A percentile compares a stretch with the other conserved stretches of the same genome.
These are phyloP conservation scores for Enteromius viviparus DNA, from an alignment of 2,797 vertebrate species.

Conservation along the genomic window DNA sequence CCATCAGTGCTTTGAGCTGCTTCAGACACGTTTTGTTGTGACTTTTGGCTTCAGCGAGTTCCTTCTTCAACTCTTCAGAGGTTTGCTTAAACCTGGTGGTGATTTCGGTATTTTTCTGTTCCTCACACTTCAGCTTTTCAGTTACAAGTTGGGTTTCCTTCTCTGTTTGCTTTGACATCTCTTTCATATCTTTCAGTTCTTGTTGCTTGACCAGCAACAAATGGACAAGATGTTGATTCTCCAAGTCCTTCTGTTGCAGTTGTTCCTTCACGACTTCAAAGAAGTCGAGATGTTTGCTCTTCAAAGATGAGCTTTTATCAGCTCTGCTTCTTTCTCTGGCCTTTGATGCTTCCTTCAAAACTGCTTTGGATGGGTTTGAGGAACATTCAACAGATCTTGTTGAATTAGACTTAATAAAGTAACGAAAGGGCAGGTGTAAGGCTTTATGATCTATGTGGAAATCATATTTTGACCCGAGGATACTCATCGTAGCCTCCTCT, in stretches of 20 bases:
- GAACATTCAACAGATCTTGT: slow-evolving; percentile 20
- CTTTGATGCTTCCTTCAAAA: slow-evolving; percentile 15
- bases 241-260: slow-evolving; percentile 46
- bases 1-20: slow-evolving; percentile 57
- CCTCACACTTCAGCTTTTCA: slow-evolving; percentile 52
- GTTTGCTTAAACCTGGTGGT: slow-evolving; percentile 26
- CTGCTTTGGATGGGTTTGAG: slow-evolving; percentile 9
- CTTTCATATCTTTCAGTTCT: slow-evolving; percentile 41
- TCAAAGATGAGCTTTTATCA: not conserved
- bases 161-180: slow-evolving; percentile 33
- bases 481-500: slow-evolving; percentile 13
- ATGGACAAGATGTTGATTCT: slow-evolving; percentile 47
- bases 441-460: slow-evolving; percentile 13
- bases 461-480: slow-evolving; percentile 22
- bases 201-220: slow-evolving; percentile 50
- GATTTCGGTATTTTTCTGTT: slow-evolving; percentile 35
- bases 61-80: slow-evolving; percentile 36
- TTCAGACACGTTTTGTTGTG: slow-evolving; percentile 33
- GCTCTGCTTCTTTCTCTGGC: slow-evolving; percentile 18
- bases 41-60: slow-evolving; percentile 39
- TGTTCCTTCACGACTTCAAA: slow-evolving; percentile 49
- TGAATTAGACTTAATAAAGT: slow-evolving; percentile 31
- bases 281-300: slow-evolving; percentile 39
- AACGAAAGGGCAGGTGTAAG: slow-evolving; percentile 3
- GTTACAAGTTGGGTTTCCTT: slow-evolving; percentile 29